Conservation (phyloP, 2,888 invertebrate species). For the Agrochola macilenta region DNA sequence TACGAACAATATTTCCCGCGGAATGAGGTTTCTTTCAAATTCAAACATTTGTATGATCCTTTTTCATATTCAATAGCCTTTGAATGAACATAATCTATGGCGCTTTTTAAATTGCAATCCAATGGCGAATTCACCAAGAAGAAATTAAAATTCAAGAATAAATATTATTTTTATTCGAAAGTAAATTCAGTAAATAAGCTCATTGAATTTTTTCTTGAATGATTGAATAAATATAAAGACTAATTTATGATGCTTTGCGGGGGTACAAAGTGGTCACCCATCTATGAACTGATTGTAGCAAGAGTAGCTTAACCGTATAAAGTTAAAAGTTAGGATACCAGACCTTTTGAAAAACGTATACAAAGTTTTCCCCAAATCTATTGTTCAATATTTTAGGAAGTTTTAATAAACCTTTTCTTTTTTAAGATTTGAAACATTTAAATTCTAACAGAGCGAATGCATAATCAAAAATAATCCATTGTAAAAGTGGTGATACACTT, state of each 20-base stretch:
- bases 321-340: too few species aligned
- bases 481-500: too few species aligned
- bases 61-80: background rate
- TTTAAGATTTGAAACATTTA: too few species aligned
- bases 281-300: background rate
- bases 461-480: too few species aligned
- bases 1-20: background rate
- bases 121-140: constrained; percentile 6
- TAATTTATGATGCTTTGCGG: background rate
- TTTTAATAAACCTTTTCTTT: too few species aligned
- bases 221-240: background rate
- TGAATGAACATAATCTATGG: constrained; percentile 33
- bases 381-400: too few species aligned
- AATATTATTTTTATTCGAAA: background rate
- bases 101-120: constrained; percentile 18
- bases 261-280: background rate
- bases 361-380: too few species aligned
- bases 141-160: constrained; percentile 11
- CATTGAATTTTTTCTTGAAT: constrained; percentile 5
- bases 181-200: background rate
- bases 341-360: too few species aligned
- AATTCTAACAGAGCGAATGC: too few species aligned
- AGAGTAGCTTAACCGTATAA: background rate
- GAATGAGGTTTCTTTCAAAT: constrained; percentile 7
- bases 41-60: constrained; percentile 9